A percentile compares a stretch with the other conserved stretches of the same genome.
Conservation (phyloP, 2,888 invertebrate species). For the Leucophenga maculata region DNA sequence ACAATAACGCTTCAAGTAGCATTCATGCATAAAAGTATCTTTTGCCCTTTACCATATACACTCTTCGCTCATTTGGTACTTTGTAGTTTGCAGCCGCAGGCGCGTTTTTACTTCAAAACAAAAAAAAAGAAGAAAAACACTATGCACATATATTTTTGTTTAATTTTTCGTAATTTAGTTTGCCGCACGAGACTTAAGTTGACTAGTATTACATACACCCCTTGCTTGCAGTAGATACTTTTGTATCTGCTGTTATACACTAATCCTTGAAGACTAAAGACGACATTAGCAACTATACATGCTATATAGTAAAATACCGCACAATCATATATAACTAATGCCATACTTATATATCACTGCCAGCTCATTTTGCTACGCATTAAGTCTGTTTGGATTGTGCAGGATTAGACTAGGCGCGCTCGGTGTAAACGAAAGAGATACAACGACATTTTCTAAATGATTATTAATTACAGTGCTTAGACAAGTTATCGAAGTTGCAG, state of each 20-base stretch:
- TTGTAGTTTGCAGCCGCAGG: conserved; percentile 2
- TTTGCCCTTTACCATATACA: neutral
- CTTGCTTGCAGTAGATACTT: neutral
- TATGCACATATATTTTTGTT: conserved; percentile 21
- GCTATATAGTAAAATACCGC: no score
- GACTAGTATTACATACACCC: neutral
- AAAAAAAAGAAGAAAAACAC: no score
- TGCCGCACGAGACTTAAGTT: neutral
- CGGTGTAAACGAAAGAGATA: neutral
- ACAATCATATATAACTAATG: no score
- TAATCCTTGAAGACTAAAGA: conserved; percentile 21
- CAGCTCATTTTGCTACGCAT: neutral
- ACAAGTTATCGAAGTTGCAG: neutral
- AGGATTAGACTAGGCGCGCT: neutral
- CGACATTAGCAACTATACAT: conserved; percentile 10
- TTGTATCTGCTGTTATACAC: neutral
- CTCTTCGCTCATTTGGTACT: neutral
- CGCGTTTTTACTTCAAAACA: no score
- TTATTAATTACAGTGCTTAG: conserved; percentile 12
- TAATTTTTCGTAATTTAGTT: conserved; percentile 55
- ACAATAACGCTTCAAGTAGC: neutral
- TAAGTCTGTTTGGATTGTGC: conserved; percentile 1
- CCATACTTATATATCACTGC: conserved; percentile 1
- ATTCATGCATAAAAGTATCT: conserved; percentile 15
- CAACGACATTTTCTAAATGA: conserved; percentile 1